Evolutionary conservation across 2,113 vertebrate genomes (phyloP).

Genomic region (Malurus melanocephalus): DNA sequence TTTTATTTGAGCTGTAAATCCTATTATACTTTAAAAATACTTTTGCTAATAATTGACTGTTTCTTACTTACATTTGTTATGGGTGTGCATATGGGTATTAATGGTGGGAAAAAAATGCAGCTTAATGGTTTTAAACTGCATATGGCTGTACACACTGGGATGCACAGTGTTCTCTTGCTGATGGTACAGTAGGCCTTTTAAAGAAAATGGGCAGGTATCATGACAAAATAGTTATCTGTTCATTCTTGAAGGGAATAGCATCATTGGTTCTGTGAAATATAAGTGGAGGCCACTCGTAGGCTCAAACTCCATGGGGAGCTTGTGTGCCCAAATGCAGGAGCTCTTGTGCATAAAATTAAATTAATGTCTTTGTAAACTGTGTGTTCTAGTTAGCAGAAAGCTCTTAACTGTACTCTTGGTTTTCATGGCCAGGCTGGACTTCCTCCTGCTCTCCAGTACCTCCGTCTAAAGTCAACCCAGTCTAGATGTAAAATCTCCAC

Average conservation of each 20-base stretch:
- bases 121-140: neutral
- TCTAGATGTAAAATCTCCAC: neutral
- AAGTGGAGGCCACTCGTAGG: neutral
- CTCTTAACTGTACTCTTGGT: neutral
- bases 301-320: neutral
- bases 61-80: neutral
- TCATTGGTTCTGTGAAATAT: neutral
- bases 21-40: neutral
- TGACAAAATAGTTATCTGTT: neutral
- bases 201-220: neutral
- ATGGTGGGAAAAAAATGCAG: neutral
- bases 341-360: neutral
- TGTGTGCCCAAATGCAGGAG: neutral
- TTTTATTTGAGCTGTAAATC: neutral
- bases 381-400: neutral
- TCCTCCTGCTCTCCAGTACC: neutral
- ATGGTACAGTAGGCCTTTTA: neutral
- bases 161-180: neutral
- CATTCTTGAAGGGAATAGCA: neutral
- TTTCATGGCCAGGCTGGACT: neutral
- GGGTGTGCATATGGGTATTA: neutral
- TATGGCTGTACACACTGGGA: neutral
- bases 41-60: neutral
- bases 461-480: neutral
- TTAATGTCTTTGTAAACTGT: neutral